Base-by-base conservation (phyloP, 2,888 invertebrate species). In the Pimpla rufipes region DNA sequence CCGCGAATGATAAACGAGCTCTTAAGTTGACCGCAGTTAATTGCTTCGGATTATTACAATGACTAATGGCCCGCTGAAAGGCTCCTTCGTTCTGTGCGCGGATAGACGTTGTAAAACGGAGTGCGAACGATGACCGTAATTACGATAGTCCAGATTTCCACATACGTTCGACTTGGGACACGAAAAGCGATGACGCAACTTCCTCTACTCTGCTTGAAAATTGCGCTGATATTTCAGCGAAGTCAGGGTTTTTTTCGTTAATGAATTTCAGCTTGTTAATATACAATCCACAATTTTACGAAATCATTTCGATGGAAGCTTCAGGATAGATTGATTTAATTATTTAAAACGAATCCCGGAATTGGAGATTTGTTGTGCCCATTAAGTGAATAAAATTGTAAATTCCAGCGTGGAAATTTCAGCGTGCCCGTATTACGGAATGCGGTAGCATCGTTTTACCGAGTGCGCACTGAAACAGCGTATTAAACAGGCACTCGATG, bases 1-100 rank as follows among this genome's bases (percentile, higher is more conserved):
- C 62, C 68, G 59, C 35, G n/a, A 29, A 84, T 85, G 85, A 85
- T 85, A 81, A 81, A 85, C 83, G 85, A 85, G 83, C 79, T 73
- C 81, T 81, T 81, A 79, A 81, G 67, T 84, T 84, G 84, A 84
- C 85, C 85, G 77, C 77, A 67, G 82, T 84, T 85, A 85, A 85
- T 85, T 84, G 84, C 85, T 82, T 71, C 80, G 82, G 85, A 85
- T 85, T 85, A 85, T 85, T 84, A 84, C 80, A 59, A 75, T 85
- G 85, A 85, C 84, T 84, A 85, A 85, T 85, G 84, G 84, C 64
- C 74, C 67, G 50, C 64, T 55, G 77, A 78, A 84, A 85, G 71
- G 79, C 70, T 64, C 55, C 59, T 35, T 66, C 50, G 8, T 67
- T 42, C 11, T 45, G 37, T 45, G 64, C 21, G 5, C 29, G 29